Evolutionary conservation across 2,113 vertebrate genomes (phyloP).

Genomic region (Limanda limanda): DNA sequence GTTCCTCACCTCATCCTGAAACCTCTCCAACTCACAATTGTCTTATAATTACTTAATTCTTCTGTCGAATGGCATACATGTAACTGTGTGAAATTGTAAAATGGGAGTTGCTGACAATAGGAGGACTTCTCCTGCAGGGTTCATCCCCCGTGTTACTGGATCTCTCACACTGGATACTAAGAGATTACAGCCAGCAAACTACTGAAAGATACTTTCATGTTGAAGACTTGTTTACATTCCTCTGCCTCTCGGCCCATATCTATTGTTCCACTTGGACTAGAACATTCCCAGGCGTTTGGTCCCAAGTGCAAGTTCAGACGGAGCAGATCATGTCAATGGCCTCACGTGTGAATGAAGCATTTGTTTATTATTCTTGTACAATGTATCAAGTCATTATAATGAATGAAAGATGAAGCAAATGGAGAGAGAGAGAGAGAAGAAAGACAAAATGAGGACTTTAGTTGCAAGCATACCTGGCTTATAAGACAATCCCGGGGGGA

Average conservation of each 20-base stretch:
- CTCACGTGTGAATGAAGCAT: conserved; percentile 17
- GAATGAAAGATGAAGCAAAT: conserved; percentile 4
- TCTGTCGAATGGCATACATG: conserved; percentile 5
- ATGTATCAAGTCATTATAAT: background rate
- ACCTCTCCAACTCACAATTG: conserved; percentile 11
- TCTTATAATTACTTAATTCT: conserved; percentile 23
- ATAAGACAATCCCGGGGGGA: conserved; percentile 99
- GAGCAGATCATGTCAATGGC: conserved; percentile 40
- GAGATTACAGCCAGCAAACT: conserved; percentile 59
- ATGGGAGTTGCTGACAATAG: background rate
- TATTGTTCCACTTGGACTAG: conserved; percentile 72
- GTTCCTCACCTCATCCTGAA: conserved; percentile 48
- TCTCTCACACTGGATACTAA: conserved; percentile 65
- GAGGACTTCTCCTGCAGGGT: background rate
- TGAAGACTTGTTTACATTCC: conserved; percentile 80
- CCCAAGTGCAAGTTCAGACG: conserved; percentile 55
- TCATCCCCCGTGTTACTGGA: conserved; percentile 55
- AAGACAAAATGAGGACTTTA: conserved; percentile 30
- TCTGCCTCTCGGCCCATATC: conserved; percentile 58
- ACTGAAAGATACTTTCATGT: conserved; percentile 73
- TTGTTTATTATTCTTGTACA: conserved; percentile 2
- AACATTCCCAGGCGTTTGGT: conserved; percentile 39
- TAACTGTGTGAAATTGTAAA: conserved; percentile 7
- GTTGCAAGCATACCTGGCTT: conserved; percentile 91
- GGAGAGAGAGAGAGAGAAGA: background rate